These are phyloP conservation scores for Thalassoma bifasciatum DNA, from an alignment of 2,113 vertebrate genomes.

Conservation along the genomic window DNA sequence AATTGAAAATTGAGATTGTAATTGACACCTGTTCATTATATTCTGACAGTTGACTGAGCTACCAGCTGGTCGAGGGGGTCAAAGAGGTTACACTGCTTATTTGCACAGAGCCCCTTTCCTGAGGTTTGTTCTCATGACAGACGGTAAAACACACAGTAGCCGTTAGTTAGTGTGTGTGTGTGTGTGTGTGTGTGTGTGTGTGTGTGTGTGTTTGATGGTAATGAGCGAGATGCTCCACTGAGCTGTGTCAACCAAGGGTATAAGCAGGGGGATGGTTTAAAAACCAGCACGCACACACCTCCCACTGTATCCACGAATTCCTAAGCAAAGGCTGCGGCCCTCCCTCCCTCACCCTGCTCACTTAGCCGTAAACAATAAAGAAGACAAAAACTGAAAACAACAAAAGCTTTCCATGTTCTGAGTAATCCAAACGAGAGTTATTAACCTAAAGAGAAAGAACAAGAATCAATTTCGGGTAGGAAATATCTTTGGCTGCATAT, in stretches of 20 bases:
- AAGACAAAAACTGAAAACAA: slow-evolving; percentile 38
- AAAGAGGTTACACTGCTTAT: neutral
- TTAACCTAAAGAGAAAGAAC: neutral
- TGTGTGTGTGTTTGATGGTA: slow-evolving; percentile 82
- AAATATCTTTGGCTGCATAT: neutral
- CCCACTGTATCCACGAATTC: slow-evolving; percentile 68
- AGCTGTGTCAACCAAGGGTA: slow-evolving; percentile 88
- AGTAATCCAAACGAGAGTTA: slow-evolving; percentile 11
- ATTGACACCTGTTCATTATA: neutral
- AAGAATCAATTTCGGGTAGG: neutral
- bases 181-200: slow-evolving; percentile 82
- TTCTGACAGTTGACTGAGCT: neutral
- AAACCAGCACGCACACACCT: slow-evolving; percentile 42
- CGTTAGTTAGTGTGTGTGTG: slow-evolving; percentile 46
- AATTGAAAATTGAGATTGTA: neutral
- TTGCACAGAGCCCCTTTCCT: neutral
- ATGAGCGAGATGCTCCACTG: slow-evolving; percentile 93
- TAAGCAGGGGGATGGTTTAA: slow-evolving; percentile 58
- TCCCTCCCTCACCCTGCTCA: slow-evolving; percentile 47
- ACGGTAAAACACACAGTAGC: slow-evolving; percentile 77
- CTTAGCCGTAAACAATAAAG: slow-evolving; percentile 48
- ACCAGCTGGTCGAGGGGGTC: slow-evolving; percentile 3
- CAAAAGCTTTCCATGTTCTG: slow-evolving; percentile 29
- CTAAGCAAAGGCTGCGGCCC: slow-evolving; percentile 70
- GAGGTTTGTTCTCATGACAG: slow-evolving; percentile 45